A percentile compares a stretch with the other conserved stretches of the same genome.
Conservation (phyloP, 2,888 invertebrate genomes). For the Epirrhoe alternata region DNA sequence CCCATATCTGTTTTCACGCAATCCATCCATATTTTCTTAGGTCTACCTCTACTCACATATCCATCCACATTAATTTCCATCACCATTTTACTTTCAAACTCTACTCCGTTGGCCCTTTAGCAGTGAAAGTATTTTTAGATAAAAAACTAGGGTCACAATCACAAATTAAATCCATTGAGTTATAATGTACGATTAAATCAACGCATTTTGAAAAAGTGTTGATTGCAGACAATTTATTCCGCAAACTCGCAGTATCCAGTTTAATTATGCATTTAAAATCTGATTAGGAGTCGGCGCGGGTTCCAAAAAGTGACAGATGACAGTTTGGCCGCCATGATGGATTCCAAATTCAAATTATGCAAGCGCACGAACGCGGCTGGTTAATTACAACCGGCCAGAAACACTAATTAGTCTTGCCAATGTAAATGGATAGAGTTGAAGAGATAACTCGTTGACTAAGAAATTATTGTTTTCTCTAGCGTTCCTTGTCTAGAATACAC, state of each 20-base stretch:
- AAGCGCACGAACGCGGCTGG: conserved; percentile 68
- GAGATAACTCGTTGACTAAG: neutral
- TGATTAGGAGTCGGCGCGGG: conserved; percentile 69
- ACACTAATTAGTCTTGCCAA: conserved; percentile 67
- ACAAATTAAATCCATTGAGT: no score
- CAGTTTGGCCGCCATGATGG: conserved; percentile 66
- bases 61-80: no score
- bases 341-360: conserved; percentile 70
- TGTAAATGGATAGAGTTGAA: conserved; percentile 49
- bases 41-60: no score
- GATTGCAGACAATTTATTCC: conserved; percentile 22
- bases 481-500: neutral
- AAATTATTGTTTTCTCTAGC: neutral
- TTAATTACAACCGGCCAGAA: conserved; percentile 63
- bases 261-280: conserved; percentile 51
- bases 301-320: conserved; percentile 74
- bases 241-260: conserved; percentile 13
- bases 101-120: no score
- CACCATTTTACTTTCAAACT: no score
- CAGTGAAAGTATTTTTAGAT: no score
- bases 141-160: no score
- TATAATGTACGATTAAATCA: no score
- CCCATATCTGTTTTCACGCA: no score
- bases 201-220: conserved; percentile 5
- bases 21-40: no score